A percentile compares a stretch with the other conserved stretches of the same genome.
These are phyloP conservation scores for Pectinophora gossypiella DNA, from an alignment of 1,140 invertebrate genomes.

Conservation along the genomic window DNA sequence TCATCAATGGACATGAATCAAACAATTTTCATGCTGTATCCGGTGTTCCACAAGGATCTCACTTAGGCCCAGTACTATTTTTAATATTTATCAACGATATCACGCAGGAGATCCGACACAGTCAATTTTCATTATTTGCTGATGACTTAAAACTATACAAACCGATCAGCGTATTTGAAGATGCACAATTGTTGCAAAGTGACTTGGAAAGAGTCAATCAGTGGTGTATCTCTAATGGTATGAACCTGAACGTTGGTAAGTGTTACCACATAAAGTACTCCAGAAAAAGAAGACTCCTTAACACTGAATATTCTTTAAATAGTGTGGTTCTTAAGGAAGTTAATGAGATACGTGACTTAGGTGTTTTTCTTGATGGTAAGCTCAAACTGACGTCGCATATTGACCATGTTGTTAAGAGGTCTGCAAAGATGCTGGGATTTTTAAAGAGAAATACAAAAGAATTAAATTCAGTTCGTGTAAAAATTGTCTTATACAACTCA, in stretches of 20 bases:
- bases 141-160: conserved; percentile 2
- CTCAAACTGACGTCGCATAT: background rate
- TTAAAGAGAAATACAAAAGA: background rate
- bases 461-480: background rate
- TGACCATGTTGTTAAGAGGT: background rate
- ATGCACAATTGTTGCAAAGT: background rate
- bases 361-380: background rate
- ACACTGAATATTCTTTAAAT: background rate
- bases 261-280: background rate
- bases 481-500: no score
- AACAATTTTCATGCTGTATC: background rate
- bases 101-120: background rate
- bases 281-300: background rate
- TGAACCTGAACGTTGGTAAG: background rate
- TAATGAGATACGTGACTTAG: background rate
- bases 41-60: no score
- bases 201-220: background rate
- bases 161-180: background rate
- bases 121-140: background rate
- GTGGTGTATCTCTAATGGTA: background rate
- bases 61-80: background rate
- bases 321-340: background rate
- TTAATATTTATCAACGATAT: background rate
- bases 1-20: background rate
- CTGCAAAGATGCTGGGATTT: background rate